Conservation (phyloP, 2,797 vertebrate species). For the Propithecus deckenii region DNA sequence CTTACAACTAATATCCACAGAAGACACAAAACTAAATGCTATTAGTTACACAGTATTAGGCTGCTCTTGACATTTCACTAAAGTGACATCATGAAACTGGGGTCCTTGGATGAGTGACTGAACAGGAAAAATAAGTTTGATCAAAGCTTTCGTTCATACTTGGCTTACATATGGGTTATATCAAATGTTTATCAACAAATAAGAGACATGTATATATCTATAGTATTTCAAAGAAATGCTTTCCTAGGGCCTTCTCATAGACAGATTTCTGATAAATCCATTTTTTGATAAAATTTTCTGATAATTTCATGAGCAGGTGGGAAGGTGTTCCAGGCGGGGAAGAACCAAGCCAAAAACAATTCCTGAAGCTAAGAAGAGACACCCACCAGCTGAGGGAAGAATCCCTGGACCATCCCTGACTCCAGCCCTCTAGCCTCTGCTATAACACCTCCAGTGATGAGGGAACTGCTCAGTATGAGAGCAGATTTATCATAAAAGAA, state of each 20-base stretch:
- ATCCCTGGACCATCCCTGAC: background rate
- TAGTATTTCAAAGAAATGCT: background rate
- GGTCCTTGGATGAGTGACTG: background rate
- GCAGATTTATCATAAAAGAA: background rate
- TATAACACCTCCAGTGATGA: background rate
- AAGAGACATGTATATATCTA: background rate
- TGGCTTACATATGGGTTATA: background rate
- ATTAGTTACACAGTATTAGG: background rate
- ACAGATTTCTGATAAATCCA: background rate
- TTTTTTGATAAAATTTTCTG: background rate
- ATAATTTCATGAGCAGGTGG: background rate
- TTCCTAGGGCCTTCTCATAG: background rate
- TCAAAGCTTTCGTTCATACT: background rate
- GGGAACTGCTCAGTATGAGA: background rate
- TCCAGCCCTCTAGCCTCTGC: background rate
- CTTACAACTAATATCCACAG: background rate
- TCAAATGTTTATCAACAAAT: background rate
- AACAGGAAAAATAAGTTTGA: background rate
- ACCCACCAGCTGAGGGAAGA: background rate
- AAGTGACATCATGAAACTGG: background rate
- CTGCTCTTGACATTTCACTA: background rate
- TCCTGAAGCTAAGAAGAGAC: background rate
- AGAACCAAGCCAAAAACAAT: background rate
- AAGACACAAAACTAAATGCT: background rate
- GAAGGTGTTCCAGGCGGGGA: background rate